phyloP scores from a whole-genome alignment of 1,140 invertebrate genomes.

The Camponotus floridanus region DNA sequence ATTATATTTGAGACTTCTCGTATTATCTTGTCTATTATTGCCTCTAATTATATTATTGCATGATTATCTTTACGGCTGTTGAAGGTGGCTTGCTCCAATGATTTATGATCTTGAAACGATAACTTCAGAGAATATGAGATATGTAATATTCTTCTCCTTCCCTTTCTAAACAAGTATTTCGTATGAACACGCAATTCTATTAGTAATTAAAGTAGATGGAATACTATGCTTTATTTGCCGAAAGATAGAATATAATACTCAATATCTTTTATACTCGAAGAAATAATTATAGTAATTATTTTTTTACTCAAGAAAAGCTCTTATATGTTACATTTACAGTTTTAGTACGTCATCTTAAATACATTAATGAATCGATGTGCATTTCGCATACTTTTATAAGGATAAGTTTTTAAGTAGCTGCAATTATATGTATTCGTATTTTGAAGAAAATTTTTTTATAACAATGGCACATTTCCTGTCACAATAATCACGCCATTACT shows the following conservation, averaged over 20 bases:
- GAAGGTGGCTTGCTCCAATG: not conserved
- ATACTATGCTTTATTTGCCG: not conserved
- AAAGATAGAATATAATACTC: not conserved
- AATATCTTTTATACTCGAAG: not conserved
- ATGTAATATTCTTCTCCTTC: not conserved
- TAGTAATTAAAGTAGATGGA: conserved; percentile 19
- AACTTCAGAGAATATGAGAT: not conserved
- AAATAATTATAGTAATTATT: conserved; percentile 6
- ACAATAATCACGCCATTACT: not conserved
- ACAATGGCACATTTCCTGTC: not conserved
- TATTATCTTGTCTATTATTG: not conserved
- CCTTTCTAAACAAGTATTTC: not conserved
- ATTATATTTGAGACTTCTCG: not conserved
- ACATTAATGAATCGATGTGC: not conserved
- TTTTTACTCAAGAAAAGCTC: not conserved
- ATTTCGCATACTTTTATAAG: not conserved
- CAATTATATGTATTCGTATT: not conserved
- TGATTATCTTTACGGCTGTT: not conserved
- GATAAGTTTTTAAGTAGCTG: conserved; percentile 8
- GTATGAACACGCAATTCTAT: not conserved
- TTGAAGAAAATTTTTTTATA: not conserved
- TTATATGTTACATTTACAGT: not conserved
- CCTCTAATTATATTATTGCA: not conserved
- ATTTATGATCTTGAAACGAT: conserved; percentile 12
- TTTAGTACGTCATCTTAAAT: not conserved